phyloP scores from a whole-genome alignment of 2,888 invertebrate species.

The Plebejus melissa region DNA sequence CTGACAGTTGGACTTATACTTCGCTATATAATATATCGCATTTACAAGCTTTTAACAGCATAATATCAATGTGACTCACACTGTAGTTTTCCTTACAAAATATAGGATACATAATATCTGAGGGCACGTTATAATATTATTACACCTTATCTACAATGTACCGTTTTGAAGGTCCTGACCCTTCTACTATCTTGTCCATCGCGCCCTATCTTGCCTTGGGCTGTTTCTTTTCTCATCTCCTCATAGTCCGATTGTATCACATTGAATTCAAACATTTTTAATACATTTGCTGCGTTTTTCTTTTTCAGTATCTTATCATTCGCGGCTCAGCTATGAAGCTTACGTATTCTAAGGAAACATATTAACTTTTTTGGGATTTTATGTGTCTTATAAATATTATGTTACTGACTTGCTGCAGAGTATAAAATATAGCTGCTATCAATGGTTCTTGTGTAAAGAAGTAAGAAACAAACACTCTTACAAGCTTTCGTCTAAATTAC shows the following conservation, averaged over 20 bases:
- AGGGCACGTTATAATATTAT: slow-evolving; percentile 9
- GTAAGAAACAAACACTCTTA: no score
- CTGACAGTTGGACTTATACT: no score
- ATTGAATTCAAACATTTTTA: slow-evolving; percentile 10
- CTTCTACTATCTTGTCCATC: slow-evolving; percentile 13
- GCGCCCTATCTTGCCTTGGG: neutral
- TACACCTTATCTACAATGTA: slow-evolving; percentile 11
- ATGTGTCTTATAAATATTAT: no score
- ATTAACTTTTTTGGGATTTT: no score
- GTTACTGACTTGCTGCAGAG: no score
- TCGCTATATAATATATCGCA: no score
- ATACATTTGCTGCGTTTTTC: neutral
- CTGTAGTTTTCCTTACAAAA: neutral
- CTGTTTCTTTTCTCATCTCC: slow-evolving; percentile 17
- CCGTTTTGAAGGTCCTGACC: slow-evolving; percentile 8
- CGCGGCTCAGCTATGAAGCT: no score
- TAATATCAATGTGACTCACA: neutral
- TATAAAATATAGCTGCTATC: no score
- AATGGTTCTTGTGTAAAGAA: no score
- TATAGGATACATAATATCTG: neutral
- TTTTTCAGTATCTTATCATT: neutral
- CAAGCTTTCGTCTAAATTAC: no score
- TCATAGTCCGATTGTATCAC: neutral
- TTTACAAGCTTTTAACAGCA: neutral
- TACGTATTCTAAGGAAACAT: no score